Evolutionary conservation across 2,797 vertebrate species (phyloP).

Genomic region (Pelobates cultripes): DNA sequence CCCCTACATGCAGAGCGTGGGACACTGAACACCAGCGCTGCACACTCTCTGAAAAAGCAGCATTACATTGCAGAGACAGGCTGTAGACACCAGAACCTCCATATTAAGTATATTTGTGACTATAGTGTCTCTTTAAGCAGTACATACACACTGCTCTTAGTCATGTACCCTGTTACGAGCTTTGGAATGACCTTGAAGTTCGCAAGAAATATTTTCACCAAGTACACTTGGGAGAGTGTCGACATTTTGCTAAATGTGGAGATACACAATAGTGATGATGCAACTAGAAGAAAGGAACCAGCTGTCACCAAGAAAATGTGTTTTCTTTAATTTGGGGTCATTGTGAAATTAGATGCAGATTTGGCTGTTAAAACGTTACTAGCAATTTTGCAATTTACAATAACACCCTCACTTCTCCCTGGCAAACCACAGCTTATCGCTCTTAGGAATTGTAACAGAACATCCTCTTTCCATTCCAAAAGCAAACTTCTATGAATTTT

Average conservation of each 20-base stretch:
- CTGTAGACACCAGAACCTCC: too few relatives aligned
- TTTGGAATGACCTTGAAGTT: too few relatives aligned
- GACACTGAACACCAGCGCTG: too few relatives aligned
- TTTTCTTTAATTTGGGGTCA: conserved; percentile 19
- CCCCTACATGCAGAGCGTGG: too few relatives aligned
- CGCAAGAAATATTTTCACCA: too few relatives aligned
- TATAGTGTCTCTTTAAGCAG: too few relatives aligned
- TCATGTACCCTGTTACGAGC: too few relatives aligned
- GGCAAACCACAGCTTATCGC: conserved; percentile 38
- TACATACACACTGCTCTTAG: too few relatives aligned
- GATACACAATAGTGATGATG: not conserved
- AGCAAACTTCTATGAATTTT: not conserved
- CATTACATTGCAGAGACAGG: too few relatives aligned
- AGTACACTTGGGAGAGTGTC: too few relatives aligned
- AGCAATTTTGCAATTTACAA: conserved; percentile 54
- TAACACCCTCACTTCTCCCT: conserved; percentile 22
- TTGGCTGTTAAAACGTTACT: conserved; percentile 46
- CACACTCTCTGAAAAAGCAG: too few relatives aligned
- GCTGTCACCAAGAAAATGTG: conserved; percentile 29
- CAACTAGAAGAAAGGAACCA: conserved; percentile 1
- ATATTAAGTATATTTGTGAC: too few relatives aligned
- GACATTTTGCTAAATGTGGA: not conserved
- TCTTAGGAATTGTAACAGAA: conserved; percentile 25
- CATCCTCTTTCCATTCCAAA: conserved; percentile 48
- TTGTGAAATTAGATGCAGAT: conserved; percentile 49